Conservation (phyloP, 1,140 invertebrate species). For the Oncopeltus fasciatus region DNA sequence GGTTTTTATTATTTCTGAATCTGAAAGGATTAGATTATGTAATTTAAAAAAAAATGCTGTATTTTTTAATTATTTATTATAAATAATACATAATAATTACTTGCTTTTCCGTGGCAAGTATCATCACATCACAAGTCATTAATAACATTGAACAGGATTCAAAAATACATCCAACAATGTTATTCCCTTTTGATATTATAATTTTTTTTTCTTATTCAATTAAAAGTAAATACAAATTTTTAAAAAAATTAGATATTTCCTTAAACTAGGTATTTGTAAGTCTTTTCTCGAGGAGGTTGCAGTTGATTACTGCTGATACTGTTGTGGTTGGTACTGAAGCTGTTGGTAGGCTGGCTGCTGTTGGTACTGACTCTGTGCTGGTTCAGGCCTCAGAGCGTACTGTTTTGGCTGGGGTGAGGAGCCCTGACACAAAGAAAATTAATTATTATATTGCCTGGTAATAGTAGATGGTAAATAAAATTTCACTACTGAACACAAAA, state of each 20-base stretch:
- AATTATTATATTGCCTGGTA: neutral
- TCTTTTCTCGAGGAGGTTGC: neutral
- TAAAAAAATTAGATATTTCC: neutral
- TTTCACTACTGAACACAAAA: neutral
- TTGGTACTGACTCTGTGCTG: neutral
- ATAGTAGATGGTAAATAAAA: neutral
- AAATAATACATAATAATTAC: too few species aligned
- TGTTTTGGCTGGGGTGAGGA: neutral
- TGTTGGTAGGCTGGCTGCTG: neutral
- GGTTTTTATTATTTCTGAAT: too few species aligned
- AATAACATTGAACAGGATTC: too few species aligned
- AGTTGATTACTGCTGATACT: neutral
- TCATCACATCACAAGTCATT: too few species aligned
- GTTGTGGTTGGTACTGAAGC: neutral
- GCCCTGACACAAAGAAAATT: neutral
- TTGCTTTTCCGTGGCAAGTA: too few species aligned
- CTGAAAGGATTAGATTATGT: too few species aligned
- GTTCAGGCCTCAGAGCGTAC: slow-evolving; percentile 5
- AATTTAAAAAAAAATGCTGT: too few species aligned
- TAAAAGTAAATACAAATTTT: too few species aligned
- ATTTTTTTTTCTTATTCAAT: too few species aligned
- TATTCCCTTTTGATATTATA: too few species aligned
- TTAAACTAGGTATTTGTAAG: neutral
- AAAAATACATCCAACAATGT: too few species aligned
- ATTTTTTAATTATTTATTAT: too few species aligned